These are phyloP conservation scores for Oligia latruncula DNA, from an alignment of 2,888 invertebrate species.

Conservation along the genomic window DNA sequence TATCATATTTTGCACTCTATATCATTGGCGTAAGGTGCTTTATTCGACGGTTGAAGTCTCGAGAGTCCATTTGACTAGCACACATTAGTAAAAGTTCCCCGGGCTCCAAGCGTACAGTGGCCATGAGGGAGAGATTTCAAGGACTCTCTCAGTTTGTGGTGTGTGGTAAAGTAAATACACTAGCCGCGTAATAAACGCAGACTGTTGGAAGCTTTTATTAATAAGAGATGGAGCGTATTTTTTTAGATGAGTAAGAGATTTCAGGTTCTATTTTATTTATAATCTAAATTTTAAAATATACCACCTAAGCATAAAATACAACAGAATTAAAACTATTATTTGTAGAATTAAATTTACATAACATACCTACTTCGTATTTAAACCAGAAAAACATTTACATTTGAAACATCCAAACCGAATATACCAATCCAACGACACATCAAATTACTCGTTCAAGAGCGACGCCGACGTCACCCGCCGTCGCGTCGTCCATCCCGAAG, in stretches of 20 bases:
- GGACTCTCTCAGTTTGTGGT: constrained; percentile 63
- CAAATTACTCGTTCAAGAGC: constrained; percentile 49
- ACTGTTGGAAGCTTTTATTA: constrained; percentile 37
- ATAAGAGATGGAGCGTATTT: constrained; percentile 12
- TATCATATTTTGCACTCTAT: constrained; percentile 78
- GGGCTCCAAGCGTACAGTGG: constrained; percentile 77
- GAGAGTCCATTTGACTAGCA: constrained; percentile 89
- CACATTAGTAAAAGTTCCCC: constrained; percentile 89
- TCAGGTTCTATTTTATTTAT: background rate
- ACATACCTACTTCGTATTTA: background rate
- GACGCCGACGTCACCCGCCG: background rate
- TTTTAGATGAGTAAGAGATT: background rate
- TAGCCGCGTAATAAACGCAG: constrained; percentile 34
- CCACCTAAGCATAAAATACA: background rate
- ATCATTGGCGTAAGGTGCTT: constrained; percentile 73
- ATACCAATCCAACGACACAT: constrained; percentile 37
- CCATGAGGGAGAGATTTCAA: constrained; percentile 69
- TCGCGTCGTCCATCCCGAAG: constrained; percentile 23
- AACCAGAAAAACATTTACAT: constrained; percentile 5
- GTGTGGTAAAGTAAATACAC: constrained; percentile 49
- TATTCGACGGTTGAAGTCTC: constrained; percentile 80
- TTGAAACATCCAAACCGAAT: background rate
- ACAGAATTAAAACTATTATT: background rate
- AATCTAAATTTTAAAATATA: background rate
- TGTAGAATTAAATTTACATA: background rate